phyloP scores from a whole-genome alignment of 2,888 invertebrate species.

The Caenorhabditis sulstoni region DNA sequence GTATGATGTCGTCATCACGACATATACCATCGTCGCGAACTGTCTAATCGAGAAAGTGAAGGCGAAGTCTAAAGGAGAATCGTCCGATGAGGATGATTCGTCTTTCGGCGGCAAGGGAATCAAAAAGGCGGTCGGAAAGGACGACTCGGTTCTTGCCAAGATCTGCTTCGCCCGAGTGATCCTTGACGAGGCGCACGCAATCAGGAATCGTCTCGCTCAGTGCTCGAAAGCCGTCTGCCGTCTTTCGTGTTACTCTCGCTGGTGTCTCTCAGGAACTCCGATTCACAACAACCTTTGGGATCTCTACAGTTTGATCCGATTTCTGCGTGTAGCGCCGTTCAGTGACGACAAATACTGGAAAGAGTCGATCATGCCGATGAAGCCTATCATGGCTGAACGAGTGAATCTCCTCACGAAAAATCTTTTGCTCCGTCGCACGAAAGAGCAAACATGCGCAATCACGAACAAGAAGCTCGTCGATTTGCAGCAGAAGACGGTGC shows the following conservation, averaged over 20 bases:
- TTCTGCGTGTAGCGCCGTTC: slow-evolving; percentile 90
- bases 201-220: slow-evolving; percentile 86
- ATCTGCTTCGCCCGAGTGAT: slow-evolving; percentile 91
- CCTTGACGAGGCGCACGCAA: slow-evolving; percentile 93
- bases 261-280: slow-evolving; percentile 93
- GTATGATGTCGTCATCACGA: slow-evolving; percentile 91
- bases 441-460: slow-evolving; percentile 84
- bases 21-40: slow-evolving; percentile 86
- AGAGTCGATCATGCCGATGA: slow-evolving; percentile 87
- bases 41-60: slow-evolving; percentile 80
- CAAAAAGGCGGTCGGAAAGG: slow-evolving; percentile 44
- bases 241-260: slow-evolving; percentile 85
- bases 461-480: slow-evolving; percentile 81
- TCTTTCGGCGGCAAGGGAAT: slow-evolving; percentile 33
- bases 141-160: slow-evolving; percentile 82
- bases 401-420: slow-evolving; percentile 90
- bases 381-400: slow-evolving; percentile 83
- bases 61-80: slow-evolving; percentile 22
- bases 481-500: slow-evolving; percentile 76
- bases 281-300: slow-evolving; percentile 93
- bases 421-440: slow-evolving; percentile 91
- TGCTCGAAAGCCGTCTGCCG: slow-evolving; percentile 85
- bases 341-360: slow-evolving; percentile 93
- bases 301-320: slow-evolving; percentile 84
- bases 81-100: slow-evolving; percentile 20